These are phyloP conservation scores for Onychomys leucogaster DNA, from an alignment of 2,797 vertebrate genomes.

Conservation along the genomic window DNA sequence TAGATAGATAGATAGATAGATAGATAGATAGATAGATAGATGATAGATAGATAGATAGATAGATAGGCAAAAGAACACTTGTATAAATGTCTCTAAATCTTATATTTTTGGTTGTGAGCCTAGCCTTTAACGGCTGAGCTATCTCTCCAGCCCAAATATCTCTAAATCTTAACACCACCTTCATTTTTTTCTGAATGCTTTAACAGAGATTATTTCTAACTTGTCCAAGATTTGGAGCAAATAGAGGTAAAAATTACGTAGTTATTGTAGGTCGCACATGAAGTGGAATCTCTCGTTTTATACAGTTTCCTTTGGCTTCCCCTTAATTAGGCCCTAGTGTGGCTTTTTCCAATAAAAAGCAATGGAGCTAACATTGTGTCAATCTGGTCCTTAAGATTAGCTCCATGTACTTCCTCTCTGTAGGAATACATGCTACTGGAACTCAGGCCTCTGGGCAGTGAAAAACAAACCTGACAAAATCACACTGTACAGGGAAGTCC, in stretches of 20 bases:
- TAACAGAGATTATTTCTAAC: conserved; percentile 46
- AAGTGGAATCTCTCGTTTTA: background rate
- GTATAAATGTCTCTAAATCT: background rate
- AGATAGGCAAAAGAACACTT: too few relatives aligned
- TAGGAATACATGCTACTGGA: background rate
- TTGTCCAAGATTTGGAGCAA: background rate
- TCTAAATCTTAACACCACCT: background rate
- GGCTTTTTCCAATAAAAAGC: background rate
- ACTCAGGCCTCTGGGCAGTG: background rate
- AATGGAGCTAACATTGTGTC: background rate
- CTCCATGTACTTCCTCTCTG: background rate
- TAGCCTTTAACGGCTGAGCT: too few relatives aligned
- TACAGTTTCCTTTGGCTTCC: background rate
- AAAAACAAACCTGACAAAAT: background rate
- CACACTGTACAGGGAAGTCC: background rate
- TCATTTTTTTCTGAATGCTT: background rate
- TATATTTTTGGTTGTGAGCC: too few relatives aligned
- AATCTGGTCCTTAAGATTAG: background rate
- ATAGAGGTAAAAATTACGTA: background rate
- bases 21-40: too few relatives aligned
- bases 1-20: background rate
- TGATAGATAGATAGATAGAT: background rate
- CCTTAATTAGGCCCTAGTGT: background rate
- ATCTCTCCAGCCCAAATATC: too few relatives aligned
- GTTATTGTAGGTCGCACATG: conserved; percentile 13